Evolutionary conservation across 23 tunicate species (phyloP).

Genomic region (Ciona savignyi): DNA sequence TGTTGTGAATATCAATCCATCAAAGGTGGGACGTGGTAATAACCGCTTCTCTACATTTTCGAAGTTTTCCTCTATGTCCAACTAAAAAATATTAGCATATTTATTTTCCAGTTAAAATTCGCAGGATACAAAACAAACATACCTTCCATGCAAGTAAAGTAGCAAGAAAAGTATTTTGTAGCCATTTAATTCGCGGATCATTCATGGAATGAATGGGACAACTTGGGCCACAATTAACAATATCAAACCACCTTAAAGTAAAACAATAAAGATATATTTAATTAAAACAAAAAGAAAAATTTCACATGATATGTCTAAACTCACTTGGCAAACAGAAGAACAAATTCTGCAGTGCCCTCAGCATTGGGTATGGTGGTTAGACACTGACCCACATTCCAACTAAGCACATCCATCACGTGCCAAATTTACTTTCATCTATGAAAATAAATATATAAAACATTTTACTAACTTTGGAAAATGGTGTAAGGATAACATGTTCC

Average conservation of each 20-base stretch:
- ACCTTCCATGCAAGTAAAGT: neutral
- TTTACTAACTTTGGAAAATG: neutral
- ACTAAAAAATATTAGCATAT: neutral
- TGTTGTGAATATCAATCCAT: conserved; percentile 28
- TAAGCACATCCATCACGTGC: conserved; percentile 13
- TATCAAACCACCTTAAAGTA: conserved; percentile 15
- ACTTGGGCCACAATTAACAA: conserved; percentile 17
- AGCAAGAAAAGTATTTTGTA: neutral
- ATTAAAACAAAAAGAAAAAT: neutral
- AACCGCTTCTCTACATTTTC: conserved; percentile 6
- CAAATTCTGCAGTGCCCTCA: conserved; percentile 11
- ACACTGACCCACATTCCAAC: conserved; percentile 19
- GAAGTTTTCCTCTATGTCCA: neutral
- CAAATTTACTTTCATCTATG: conserved; percentile 15
- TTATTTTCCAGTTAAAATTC: neutral
- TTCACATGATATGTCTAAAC: neutral
- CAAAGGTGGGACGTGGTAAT: conserved; percentile 26
- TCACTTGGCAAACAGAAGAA: conserved; percentile 13
- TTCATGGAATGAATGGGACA: conserved; percentile 1
- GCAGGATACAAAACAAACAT: neutral
- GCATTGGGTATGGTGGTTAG: neutral
- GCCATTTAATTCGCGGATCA: conserved; percentile 10
- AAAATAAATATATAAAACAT: neutral
- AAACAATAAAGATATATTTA: neutral
- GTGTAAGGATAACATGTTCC: conserved; percentile 6